phyloP scores from a whole-genome alignment of 2,113 vertebrate species.

The Ardeotis arabs region DNA sequence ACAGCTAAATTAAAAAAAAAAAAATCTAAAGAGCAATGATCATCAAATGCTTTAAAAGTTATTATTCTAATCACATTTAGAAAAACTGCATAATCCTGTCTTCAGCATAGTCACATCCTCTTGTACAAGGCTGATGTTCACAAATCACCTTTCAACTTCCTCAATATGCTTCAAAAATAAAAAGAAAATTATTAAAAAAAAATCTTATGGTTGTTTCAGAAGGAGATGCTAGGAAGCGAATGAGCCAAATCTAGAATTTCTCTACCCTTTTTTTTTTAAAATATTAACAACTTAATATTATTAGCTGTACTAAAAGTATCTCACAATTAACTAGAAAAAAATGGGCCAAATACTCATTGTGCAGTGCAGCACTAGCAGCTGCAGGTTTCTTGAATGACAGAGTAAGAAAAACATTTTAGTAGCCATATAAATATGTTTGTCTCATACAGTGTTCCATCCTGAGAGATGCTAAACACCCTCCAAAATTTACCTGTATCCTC shows the following conservation, averaged over 20 bases:
- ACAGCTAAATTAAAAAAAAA: not conserved
- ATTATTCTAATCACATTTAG: not conserved
- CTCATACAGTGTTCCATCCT: not conserved
- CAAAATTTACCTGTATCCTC: not conserved
- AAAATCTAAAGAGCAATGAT: not conserved
- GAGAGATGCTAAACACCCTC: not conserved
- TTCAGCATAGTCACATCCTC: not conserved
- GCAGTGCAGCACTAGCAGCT: not conserved
- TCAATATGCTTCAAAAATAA: not conserved
- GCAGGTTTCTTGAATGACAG: not conserved
- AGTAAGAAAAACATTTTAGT: not conserved
- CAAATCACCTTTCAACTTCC: not conserved
- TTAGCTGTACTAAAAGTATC: not conserved
- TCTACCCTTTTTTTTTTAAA: not conserved
- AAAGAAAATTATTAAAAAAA: not conserved
- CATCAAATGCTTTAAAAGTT: not conserved
- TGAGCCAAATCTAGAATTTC: not conserved
- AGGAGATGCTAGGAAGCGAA: not conserved
- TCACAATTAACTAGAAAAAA: not conserved
- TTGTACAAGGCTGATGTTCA: not conserved
- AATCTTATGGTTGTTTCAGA: not conserved
- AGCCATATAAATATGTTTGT: not conserved
- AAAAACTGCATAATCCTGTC: not conserved
- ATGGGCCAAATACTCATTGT: rapidly evolving
- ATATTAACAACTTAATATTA: not conserved